phyloP scores from a whole-genome alignment of 2,888 invertebrate species.

The Brassicogethes aeneus region DNA sequence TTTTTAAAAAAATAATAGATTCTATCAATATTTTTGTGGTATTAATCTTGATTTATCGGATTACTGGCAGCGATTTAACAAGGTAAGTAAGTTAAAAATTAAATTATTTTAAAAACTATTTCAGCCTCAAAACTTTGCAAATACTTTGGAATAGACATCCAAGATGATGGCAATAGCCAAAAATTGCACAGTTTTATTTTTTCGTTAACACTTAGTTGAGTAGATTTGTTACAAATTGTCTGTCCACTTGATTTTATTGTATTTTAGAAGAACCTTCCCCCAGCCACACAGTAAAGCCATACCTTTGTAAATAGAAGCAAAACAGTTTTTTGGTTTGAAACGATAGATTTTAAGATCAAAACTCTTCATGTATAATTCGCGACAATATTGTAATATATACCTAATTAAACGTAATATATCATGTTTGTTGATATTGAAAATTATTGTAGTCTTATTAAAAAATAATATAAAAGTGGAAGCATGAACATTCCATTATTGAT shows the following conservation, averaged over 20 bases:
- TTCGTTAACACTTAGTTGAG: conserved; percentile 9
- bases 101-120: no score
- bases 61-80: no score
- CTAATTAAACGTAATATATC: conserved; percentile 9
- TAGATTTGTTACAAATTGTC: conserved; percentile 22
- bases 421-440: conserved; percentile 15
- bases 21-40: no score
- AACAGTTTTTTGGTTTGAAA: conserved; percentile 4
- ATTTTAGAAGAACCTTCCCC: no score
- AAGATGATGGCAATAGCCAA: no score
- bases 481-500: conserved; percentile 29
- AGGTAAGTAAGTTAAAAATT: no score
- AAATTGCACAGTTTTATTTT: conserved; percentile 35
- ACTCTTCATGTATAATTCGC: conserved; percentile 10
- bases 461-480: conserved; percentile 18
- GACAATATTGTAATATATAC: no score
- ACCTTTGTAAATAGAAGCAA: background rate
- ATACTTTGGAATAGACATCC: no score
- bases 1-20: no score
- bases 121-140: no score
- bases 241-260: conserved; percentile 24
- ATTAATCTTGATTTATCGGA: no score
- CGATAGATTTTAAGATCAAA: conserved; percentile 1
- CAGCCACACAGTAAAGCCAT: conserved; percentile 3
- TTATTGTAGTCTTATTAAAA: conserved; percentile 11